Base-by-base conservation (phyloP, 1,140 invertebrate species). In the Trichogramma pretiosum region DNA sequence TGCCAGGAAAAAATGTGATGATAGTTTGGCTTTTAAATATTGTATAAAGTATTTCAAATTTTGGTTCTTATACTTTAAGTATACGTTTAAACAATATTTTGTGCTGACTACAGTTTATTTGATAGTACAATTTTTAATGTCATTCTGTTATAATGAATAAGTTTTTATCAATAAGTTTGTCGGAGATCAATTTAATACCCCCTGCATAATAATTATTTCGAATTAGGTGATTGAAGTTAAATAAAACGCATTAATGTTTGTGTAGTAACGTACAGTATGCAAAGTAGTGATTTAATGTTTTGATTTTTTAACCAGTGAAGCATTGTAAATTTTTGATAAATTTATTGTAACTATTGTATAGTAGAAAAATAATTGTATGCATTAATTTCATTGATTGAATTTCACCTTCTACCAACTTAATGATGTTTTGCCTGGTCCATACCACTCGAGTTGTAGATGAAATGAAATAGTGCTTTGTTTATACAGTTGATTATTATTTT, bases 1-100 rank as follows among this genome's bases (percentile, higher is more conserved):
- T 42, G 5, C 24, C 14, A 14, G 8, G 24, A 18, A 36, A n/a
- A 48, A 36, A 48, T 42, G 24, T 48, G 46, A 42, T 42, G 23
- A 34, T 28, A 21, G 19, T 19, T n/a, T n/a, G n/a, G 34, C n/a
- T 22, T 23, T 40, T 26, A 16, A 40, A 39, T n/a, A n/a, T n/a
- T n/a, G 24, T 28, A 28, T 28, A 28, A 28, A 14, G 17, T 11
- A 18, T 42, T 9, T 48, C 19, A 28, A 19, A 11, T n/a, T 35
- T 19, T 16, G 17, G 37, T n/a, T n/a, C n/a, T n/a, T n/a, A n/a
- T n/a, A n/a, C n/a, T n/a, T n/a, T n/a, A 32, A 36, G 22, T 5
- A 28, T 5, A 48, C 24, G 17, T 34, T 21, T 24, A 28, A 28
- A 28, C 11, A 7, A 7, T 28, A 28, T 11, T 28, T 28, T 28